phyloP scores from a whole-genome alignment of 2,888 invertebrate species.

The Tetrapedia diversipes region DNA sequence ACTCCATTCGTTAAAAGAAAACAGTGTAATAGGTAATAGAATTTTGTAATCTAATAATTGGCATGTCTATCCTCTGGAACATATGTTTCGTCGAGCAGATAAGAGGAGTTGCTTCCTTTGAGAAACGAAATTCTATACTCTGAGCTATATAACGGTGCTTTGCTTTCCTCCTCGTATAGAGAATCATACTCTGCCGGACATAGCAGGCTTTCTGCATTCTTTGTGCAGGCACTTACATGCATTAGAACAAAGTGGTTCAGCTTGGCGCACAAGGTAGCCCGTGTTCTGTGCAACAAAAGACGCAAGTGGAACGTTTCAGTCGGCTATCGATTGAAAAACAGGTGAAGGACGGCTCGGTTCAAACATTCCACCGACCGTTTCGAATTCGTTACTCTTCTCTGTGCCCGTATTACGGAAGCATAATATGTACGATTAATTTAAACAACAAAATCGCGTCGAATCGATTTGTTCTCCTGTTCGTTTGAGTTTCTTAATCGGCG shows the following conservation, averaged over 20 bases:
- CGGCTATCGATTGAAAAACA: constrained; percentile 37
- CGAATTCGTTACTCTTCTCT: constrained; percentile 27
- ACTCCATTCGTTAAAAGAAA: no score
- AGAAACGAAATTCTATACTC: no score
- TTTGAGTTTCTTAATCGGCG: constrained; percentile 33
- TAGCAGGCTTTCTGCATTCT: background rate
- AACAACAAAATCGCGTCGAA: background rate
- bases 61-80: no score
- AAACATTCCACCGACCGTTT: constrained; percentile 13
- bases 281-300: background rate
- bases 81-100: no score
- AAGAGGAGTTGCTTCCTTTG: no score
- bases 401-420: background rate
- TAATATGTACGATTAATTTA: constrained; percentile 14
- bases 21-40: no score
- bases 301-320: constrained; percentile 4
- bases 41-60: no score
- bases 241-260: background rate
- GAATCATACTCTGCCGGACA: background rate
- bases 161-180: background rate
- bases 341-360: constrained; percentile 27
- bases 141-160: no score
- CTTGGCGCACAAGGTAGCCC: background rate
- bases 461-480: constrained; percentile 33
- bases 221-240: background rate